Conservation (phyloP, 1,140 invertebrate genomes). For the Zophobas morio region DNA sequence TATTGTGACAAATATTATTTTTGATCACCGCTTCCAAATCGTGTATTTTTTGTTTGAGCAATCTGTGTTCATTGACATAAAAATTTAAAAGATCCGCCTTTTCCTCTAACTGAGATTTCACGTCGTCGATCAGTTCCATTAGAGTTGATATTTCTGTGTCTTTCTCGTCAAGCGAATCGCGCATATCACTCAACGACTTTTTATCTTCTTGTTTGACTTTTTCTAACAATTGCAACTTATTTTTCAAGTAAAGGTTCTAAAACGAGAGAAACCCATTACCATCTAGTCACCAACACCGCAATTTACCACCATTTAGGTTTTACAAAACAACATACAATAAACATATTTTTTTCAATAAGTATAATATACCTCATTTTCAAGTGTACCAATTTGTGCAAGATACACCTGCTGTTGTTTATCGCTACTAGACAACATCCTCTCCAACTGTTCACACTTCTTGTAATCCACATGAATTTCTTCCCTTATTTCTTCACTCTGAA, state of each 20-base stretch:
- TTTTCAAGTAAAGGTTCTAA: slow-evolving; percentile 1
- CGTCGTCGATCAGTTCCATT: neutral
- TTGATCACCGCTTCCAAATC: neutral
- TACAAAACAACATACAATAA: too few relatives aligned
- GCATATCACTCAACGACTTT: neutral
- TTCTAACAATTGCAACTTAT: slow-evolving; percentile 4
- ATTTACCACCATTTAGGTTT: too few relatives aligned
- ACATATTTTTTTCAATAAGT: too few relatives aligned
- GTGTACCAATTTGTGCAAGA: slow-evolving; percentile 35
- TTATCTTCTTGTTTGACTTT: neutral
- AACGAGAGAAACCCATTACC: neutral
- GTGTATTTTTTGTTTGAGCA: neutral
- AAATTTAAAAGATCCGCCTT: slow-evolving; percentile 13
- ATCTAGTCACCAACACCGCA: too few relatives aligned
- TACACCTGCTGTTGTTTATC: slow-evolving; percentile 51
- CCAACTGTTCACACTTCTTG: slow-evolving; percentile 47
- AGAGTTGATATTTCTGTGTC: slow-evolving; percentile 7
- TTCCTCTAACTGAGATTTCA: slow-evolving; percentile 53
- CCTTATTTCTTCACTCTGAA: slow-evolving; percentile 44
- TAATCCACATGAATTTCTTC: slow-evolving; percentile 49
- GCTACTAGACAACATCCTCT: slow-evolving; percentile 48
- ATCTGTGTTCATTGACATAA: slow-evolving; percentile 6
- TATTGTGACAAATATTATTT: neutral
- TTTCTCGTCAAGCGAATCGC: neutral
- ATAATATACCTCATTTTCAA: slow-evolving; percentile 53